Evolutionary conservation across 2,113 vertebrate genomes (phyloP).

Genomic region (Lutjanus erythropterus): DNA sequence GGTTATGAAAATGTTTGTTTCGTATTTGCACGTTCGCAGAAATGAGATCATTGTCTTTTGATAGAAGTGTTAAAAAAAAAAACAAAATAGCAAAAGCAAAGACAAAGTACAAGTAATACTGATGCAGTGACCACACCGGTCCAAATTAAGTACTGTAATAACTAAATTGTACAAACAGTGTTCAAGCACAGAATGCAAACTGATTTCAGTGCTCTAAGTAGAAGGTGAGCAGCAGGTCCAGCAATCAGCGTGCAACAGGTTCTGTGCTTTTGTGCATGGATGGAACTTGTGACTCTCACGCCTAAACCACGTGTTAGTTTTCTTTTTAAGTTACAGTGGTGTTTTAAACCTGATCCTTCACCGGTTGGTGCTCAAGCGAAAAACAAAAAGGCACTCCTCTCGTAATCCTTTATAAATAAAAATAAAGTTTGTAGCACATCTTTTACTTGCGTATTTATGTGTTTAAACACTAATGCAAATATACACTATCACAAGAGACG

Average conservation of each 20-base stretch:
- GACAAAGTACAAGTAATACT: too few species aligned
- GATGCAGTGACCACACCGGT: too few species aligned
- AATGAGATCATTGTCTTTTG: background rate
- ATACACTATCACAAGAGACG: too few species aligned
- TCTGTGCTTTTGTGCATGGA: background rate
- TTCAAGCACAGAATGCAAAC: background rate
- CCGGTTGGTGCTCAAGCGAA: too few species aligned
- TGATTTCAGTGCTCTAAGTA: background rate
- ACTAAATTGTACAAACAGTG: background rate
- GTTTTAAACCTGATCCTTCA: background rate
- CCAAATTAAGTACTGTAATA: too few species aligned
- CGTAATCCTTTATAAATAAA: too few species aligned
- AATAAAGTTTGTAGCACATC: too few species aligned
- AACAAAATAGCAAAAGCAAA: background rate
- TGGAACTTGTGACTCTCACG: background rate
- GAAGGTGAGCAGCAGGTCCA: too few species aligned
- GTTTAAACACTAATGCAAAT: too few species aligned
- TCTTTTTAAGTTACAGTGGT: background rate
- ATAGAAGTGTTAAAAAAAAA: background rate
- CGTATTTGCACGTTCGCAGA: too few species aligned
- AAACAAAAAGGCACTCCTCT: too few species aligned
- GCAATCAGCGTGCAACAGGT: background rate
- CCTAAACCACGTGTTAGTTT: background rate
- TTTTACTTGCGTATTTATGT: too few species aligned
- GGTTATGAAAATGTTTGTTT: constrained; percentile 11